Evolutionary conservation across 2,797 vertebrate genomes (phyloP).

Genomic region (Chelonia mydas): DNA sequence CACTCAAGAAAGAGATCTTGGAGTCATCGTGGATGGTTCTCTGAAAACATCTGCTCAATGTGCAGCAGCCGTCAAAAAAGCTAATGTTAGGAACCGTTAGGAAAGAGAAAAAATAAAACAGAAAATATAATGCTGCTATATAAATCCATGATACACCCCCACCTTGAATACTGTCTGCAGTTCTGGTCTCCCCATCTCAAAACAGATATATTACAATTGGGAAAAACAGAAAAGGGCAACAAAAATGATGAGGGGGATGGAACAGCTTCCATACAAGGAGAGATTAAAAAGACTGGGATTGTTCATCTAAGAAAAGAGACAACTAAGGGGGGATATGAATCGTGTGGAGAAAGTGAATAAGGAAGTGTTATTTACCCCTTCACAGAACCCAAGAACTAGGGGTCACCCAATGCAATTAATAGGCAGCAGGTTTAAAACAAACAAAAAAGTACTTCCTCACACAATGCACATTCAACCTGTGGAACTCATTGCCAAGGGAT

Average conservation of each 20-base stretch:
- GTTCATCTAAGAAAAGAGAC: background rate
- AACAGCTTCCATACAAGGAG: background rate
- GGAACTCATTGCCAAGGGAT: background rate
- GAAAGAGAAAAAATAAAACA: background rate
- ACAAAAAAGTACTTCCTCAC: background rate
- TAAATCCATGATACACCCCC: background rate
- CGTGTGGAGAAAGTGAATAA: background rate
- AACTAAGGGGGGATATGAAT: background rate
- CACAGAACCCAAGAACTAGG: background rate
- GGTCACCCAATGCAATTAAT: background rate
- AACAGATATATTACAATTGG: background rate
- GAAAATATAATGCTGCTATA: background rate
- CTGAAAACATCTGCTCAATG: background rate
- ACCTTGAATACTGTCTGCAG: background rate
- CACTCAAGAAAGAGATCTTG: background rate
- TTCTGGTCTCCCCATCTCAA: background rate
- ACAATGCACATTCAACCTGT: background rate
- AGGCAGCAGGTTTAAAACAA: background rate
- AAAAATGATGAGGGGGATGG: background rate
- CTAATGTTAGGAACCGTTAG: background rate
- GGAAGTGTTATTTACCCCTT: background rate
- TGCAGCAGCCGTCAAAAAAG: no score
- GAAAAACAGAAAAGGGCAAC: background rate
- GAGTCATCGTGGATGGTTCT: background rate
- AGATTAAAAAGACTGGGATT: background rate